Conservation (phyloP, 2,113 vertebrate genomes). For the Pseudopipra pipra region DNA sequence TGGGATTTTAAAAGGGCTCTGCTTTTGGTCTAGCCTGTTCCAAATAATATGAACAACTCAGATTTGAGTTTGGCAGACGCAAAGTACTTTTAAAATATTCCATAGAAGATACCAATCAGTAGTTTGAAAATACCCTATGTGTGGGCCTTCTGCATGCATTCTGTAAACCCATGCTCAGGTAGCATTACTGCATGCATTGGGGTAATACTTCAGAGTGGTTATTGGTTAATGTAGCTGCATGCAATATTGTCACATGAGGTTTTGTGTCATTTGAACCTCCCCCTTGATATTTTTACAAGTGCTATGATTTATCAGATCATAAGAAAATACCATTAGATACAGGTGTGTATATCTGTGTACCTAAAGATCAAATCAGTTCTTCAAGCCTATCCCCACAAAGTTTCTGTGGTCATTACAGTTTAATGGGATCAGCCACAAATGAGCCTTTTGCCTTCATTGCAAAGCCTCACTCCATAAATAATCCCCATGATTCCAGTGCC, state of each 20-base stretch:
- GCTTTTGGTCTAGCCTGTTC: not conserved
- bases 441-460: not conserved
- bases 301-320: conserved; percentile 34
- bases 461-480: not conserved
- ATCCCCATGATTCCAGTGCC: not conserved
- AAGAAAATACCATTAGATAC: conserved; percentile 29
- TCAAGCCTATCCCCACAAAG: not conserved
- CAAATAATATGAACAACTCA: not conserved
- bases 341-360: not conserved
- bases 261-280: conserved; percentile 27
- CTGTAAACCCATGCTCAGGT: conserved; percentile 33
- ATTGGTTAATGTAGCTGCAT: conserved; percentile 64
- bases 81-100: not conserved
- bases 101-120: not conserved
- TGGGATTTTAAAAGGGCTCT: not conserved
- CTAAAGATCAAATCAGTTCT: not conserved
- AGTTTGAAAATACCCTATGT: not conserved
- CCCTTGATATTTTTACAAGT: conserved; percentile 35
- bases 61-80: not conserved
- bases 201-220: conserved; percentile 36
- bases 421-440: not conserved
- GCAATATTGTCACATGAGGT: conserved; percentile 63
- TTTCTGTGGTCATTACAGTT: not conserved
- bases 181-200: conserved; percentile 60
- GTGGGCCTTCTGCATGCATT: conserved; percentile 58